A percentile compares a stretch with the other conserved stretches of the same genome.
Conservation (phyloP, 2,797 vertebrate species). For the Anguilla megastoma region DNA sequence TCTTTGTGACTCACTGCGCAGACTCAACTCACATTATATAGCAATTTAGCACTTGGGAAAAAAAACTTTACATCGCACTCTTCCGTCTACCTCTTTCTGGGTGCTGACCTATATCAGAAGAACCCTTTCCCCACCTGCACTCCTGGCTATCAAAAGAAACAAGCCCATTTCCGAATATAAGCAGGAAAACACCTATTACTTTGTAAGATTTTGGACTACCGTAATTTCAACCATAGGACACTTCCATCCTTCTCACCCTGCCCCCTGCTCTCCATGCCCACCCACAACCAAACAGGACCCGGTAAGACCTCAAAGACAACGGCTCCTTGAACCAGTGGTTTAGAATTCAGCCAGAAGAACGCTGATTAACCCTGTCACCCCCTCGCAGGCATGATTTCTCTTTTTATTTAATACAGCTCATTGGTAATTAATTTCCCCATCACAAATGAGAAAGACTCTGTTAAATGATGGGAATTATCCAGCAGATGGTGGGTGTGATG, state of each 20-base stretch:
- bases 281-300: background rate
- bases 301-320: background rate
- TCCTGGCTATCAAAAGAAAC: background rate
- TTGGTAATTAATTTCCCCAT: constrained; percentile 36
- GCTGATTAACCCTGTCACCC: background rate
- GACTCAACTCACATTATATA: background rate
- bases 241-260: background rate
- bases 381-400: constrained; percentile 11
- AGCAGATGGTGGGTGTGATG: constrained; percentile 34
- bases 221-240: background rate
- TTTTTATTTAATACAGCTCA: constrained; percentile 30
- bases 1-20: background rate
- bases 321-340: background rate
- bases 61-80: background rate
- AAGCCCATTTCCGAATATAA: background rate
- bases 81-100: background rate
- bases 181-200: background rate
- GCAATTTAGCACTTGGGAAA: background rate
- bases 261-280: background rate
- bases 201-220: background rate
- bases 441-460: constrained; percentile 22
- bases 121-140: background rate
- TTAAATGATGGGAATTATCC: constrained; percentile 38
- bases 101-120: background rate
- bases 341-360: background rate